Evolutionary conservation across 2,113 vertebrate species (phyloP), one percentile per base, ranked within the genome.

Genomic region (Micromys minutus): DNA sequence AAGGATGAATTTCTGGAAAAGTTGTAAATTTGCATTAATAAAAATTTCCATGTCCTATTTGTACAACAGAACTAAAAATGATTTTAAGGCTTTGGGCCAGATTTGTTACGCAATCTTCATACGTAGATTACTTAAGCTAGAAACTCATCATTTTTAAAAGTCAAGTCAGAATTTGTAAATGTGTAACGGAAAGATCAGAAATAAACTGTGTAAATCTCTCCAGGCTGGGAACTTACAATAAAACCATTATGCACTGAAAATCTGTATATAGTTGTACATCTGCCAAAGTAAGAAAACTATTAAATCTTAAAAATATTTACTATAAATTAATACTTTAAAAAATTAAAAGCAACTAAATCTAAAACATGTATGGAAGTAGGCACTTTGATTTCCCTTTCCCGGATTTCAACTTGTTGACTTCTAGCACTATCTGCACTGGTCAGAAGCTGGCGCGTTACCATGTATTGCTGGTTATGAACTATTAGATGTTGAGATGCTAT

Each of bases 131-230:
- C 92, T 97, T 97, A 97, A 98, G 96, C 97, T 92, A 71, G 95
- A 97, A 97, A 98, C 94, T 93, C 94, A 96, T 12, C 45, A 88
- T 96, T 98, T 98, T 98, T 95, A 97, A 97, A 97, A 97, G 94
- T 97, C 89, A 97, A 94, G 97, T 87, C 94, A 97, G 80, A 97
- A 96, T 97, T 98, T 97, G 93, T 95, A 93, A 97, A 91, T 98
- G 97, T 98, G 98, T 98, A 98, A 98, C 98, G 97, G 98, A 98
- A 98, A 98, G 97, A 97, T 95, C 76, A 97, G 88, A 98, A 98
- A 97, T 95, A 96, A 97, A 95, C 91, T 97, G 98, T 95, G 87
- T 96, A 97, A 97, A 97, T 95, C 94, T 95, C 92, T 98, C 45
- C 93, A 92, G 95, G 92, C 96, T 98, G 96, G 97, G 97, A 98